These are phyloP conservation scores for Anadara kagoshimensis DNA, from an alignment of 1,140 invertebrate species.

Conservation along the genomic window DNA sequence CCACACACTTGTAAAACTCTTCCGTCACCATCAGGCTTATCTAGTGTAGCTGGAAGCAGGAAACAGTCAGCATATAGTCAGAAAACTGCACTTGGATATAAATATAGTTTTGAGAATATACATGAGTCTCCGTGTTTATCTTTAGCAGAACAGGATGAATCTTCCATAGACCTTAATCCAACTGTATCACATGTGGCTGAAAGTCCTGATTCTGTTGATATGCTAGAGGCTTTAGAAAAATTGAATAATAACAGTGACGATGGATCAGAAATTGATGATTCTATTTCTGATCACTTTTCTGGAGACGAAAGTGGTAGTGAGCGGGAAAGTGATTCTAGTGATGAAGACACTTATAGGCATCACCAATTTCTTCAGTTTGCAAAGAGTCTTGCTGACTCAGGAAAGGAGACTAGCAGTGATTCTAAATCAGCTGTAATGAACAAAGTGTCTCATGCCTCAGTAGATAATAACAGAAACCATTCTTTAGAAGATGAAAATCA, in stretches of 20 bases:
- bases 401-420: constrained; percentile 56
- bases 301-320: constrained; percentile 21
- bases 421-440: constrained; percentile 53
- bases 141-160: constrained; percentile 8
- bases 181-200: neutral
- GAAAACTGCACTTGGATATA: constrained; percentile 31
- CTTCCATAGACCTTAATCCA: constrained; percentile 10
- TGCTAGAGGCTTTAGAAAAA: constrained; percentile 52
- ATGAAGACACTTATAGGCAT: constrained; percentile 35
- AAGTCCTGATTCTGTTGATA: constrained; percentile 29
- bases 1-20: constrained; percentile 5
- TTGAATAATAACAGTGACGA: constrained; percentile 27
- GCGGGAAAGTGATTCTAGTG: constrained; percentile 23
- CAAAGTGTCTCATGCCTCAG: no score
- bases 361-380: constrained; percentile 54
- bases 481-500: no score
- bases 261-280: constrained; percentile 34
- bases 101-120: constrained; percentile 45
- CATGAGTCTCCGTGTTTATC: constrained; percentile 33
- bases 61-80: constrained; percentile 4
- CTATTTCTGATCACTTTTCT: constrained; percentile 30
- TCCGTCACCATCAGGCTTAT: neutral
- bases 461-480: no score
- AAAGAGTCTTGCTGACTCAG: constrained; percentile 51
- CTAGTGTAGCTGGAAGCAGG: constrained; percentile 4